Evolutionary conservation across 92 coral and sea anemone species (phyloP), one percentile per base, ranked within the genome.

Genomic region (Muricea muricata): DNA sequence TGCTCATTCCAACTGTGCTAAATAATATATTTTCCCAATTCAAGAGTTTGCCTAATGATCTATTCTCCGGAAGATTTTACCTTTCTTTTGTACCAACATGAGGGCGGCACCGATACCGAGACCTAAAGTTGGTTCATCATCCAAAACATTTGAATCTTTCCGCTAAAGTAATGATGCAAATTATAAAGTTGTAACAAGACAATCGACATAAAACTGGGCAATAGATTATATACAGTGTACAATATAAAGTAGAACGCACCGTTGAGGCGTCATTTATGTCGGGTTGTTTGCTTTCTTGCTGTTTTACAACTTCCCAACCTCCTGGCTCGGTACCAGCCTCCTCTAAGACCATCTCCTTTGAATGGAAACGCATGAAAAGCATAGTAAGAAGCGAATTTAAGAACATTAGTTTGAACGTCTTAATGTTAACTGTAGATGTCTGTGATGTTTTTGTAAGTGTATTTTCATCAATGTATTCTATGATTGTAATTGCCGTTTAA

Each of bases 261-360:
- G 30, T 25, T 26, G 83, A 63, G 9, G 21, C 70, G 23, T 78
- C 33, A 37, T 37, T 24, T 58, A 57, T 31, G 30, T 89, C 96
- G 58, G 91, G 80, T 24, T 85, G 87, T 74, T 86, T 91, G 84
- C 90, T 95, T 54, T 92, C 97, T 65, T 95, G 97, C 76, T 95
- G 98, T 79, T 91, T 90, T 18, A 95, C 98, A 87, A 88, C 89
- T 54, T 95, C 98, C 98, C 98, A 95, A 14, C 98, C 98, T 14
- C 98, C 95, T 17, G 97, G 94, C 34, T 80, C 86, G 28, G 93
- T 97, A 4, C 74, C 74, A 74, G 91, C 86, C 10, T 73, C 88
- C 14, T 87, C 94, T 20, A 80, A 63, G 28, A 88, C 98, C 21
- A 95, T 87, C 58, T 95, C 98, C 97, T 78, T 26, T 6, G 21